phyloP scores from a whole-genome alignment of 2,888 invertebrate genomes.

The Synanthedon vespiformis region DNA sequence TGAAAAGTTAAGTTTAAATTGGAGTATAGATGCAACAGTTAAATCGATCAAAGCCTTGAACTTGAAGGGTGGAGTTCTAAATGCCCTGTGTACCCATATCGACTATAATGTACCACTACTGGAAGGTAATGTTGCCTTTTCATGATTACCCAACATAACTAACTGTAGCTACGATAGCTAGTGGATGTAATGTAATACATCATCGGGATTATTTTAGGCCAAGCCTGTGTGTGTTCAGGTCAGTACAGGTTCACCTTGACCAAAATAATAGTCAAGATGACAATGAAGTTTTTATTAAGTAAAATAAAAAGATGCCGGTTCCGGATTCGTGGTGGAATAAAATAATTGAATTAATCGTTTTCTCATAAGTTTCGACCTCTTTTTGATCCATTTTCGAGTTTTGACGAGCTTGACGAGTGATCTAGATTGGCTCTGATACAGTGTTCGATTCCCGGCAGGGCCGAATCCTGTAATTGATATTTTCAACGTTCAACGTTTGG shows the following conservation, averaged over 20 bases:
- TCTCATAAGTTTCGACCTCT: too few relatives aligned
- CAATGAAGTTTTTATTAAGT: too few relatives aligned
- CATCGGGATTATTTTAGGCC: slow-evolving; percentile 1
- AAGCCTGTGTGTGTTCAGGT: slow-evolving; percentile 4
- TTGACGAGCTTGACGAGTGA: too few relatives aligned
- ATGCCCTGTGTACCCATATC: background rate
- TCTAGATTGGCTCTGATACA: too few relatives aligned
- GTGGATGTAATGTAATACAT: background rate
- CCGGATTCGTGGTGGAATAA: too few relatives aligned
- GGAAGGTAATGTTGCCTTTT: background rate
- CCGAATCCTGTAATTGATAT: too few relatives aligned
- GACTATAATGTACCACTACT: background rate
- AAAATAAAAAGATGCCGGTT: too few relatives aligned
- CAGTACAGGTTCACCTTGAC: background rate
- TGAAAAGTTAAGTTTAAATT: too few relatives aligned
- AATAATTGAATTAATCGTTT: too few relatives aligned
- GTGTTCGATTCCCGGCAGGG: too few relatives aligned
- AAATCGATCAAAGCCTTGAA: slow-evolving; percentile 8
- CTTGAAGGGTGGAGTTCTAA: slow-evolving; percentile 7
- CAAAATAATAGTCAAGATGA: background rate
- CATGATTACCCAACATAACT: background rate
- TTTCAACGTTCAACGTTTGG: too few relatives aligned
- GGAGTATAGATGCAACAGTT: background rate
- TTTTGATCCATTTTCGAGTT: too few relatives aligned
- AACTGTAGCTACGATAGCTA: background rate